Conservation (phyloP, 2,888 invertebrate species). For the Petrolisthes manimaculis region DNA sequence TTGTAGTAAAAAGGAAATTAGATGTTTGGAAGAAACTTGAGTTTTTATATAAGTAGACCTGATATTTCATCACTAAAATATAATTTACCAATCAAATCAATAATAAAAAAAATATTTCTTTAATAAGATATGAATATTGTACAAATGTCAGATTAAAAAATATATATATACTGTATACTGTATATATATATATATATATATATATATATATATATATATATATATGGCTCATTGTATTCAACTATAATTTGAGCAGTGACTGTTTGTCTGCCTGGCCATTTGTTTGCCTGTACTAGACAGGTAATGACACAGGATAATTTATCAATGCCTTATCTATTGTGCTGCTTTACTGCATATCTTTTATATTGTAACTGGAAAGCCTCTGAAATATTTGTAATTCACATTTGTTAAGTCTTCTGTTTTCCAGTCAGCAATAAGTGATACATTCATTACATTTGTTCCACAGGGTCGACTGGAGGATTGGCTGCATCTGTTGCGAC, state of each 20-base stretch:
- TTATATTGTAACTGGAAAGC: too few relatives aligned
- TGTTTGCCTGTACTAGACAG: background rate
- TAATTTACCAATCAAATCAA: background rate
- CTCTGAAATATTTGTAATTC: too few relatives aligned
- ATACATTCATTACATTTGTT: background rate
- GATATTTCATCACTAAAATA: background rate
- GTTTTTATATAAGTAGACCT: too few relatives aligned
- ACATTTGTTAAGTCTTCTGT: too few relatives aligned
- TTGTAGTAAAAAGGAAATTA: background rate
- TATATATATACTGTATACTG: background rate
- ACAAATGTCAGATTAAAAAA: background rate
- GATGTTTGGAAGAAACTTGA: background rate
- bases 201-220: slow-evolving; percentile 42
- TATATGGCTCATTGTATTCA: background rate
- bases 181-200: slow-evolving; percentile 35
- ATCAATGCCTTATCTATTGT: too few relatives aligned
- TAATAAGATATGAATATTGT: background rate
- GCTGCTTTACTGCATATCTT: too few relatives aligned
- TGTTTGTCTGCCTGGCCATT: background rate
- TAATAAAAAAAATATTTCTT: background rate
- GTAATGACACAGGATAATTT: background rate
- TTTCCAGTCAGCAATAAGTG: too few relatives aligned
- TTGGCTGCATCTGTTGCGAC: slow-evolving; percentile 90
- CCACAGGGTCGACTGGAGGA: slow-evolving; percentile 91
- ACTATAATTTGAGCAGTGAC: background rate